Evolutionary conservation across 1,140 invertebrate species (phyloP).

Genomic region (Nomia melanderi): DNA sequence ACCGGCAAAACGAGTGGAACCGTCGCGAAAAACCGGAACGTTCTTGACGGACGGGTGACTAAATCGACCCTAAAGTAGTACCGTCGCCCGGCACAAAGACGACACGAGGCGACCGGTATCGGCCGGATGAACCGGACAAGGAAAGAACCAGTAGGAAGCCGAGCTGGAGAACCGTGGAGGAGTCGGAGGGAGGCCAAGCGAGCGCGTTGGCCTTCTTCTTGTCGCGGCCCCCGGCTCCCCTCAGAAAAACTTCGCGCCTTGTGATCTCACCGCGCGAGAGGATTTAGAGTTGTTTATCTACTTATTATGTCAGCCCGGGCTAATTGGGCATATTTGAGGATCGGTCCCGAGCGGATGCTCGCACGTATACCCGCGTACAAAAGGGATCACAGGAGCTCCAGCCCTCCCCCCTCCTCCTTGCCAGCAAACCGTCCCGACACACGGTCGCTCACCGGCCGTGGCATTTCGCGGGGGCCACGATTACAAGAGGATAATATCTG

Average conservation of each 20-base stretch:
- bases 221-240: slow-evolving; percentile 31
- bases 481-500: slow-evolving; percentile 61
- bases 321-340: slow-evolving; percentile 75
- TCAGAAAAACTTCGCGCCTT: slow-evolving; percentile 58
- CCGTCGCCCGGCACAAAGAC: slow-evolving; percentile 54
- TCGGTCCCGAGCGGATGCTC: slow-evolving; percentile 61
- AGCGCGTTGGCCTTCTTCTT: slow-evolving; percentile 31
- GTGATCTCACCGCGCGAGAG: slow-evolving; percentile 71
- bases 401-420: background rate
- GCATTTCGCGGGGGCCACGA: slow-evolving; percentile 55
- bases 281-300: slow-evolving; percentile 72
- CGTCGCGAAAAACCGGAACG: slow-evolving; percentile 59
- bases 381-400: slow-evolving; percentile 2
- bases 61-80: slow-evolving; percentile 72
- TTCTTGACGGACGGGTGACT: slow-evolving; percentile 65
- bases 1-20: slow-evolving; percentile 46
- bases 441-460: slow-evolving; percentile 37
- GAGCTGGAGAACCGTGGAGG: slow-evolving; percentile 10
- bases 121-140: slow-evolving; percentile 9
- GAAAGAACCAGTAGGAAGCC: slow-evolving; percentile 29
- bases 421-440: background rate
- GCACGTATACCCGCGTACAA: slow-evolving; percentile 64
- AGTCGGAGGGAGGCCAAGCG: slow-evolving; percentile 16
- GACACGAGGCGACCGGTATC: slow-evolving; percentile 11
- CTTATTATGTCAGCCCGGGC: slow-evolving; percentile 73